Evolutionary conservation across 2,113 vertebrate genomes (phyloP), one percentile per base, ranked within the genome.

Genomic region (Bufo bufo): DNA sequence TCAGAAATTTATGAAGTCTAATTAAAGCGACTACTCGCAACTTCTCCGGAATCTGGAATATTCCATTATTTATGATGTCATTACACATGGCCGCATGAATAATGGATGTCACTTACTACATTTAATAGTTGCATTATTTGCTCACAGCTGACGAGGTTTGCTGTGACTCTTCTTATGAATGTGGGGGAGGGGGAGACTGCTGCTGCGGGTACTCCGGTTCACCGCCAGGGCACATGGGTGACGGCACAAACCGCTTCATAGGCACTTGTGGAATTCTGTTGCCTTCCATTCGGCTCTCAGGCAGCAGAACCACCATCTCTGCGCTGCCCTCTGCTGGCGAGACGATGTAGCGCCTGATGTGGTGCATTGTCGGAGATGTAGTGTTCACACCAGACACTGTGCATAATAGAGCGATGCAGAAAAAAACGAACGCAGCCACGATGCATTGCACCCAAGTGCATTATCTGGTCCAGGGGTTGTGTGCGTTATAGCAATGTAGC

Each of bases 1-100:
- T 88, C 65, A 88, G 87, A 88, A 78, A 88, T 88, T 84, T 88
- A 88, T 88, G 87, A 88, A 78, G 81, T 84, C 77, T 88, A 88
- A 88, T 88, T 88, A 88, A 78, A 88, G 81, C 43, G 80, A 88
- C 87, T 88, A 84, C 82, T 84, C 23, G 82, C 59, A 77, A 88
- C 87, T 88, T 84, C 74, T 77, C 87, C n/a, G 77, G 84, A 88
- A 88, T 88, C 81, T 69, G n/a, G 59, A 84, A 84, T 88, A 88
- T 88, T 88, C 81, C 87, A 88, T 88, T 84, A 88, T 88, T 88
- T 88, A 88, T 88, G 20, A 54, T 78, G 84, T 84, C 87, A 88
- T 88, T 88, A 88, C 84, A 78, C 75, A 72, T 19, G 77, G 81
- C 43, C 78, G 82, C 69, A 49, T 88, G 87, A 88, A 88, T 84